Evolutionary conservation across 2,113 vertebrate species (phyloP), one percentile per base, ranked within the genome.

Genomic region (Pogonocichla stellata): DNA sequence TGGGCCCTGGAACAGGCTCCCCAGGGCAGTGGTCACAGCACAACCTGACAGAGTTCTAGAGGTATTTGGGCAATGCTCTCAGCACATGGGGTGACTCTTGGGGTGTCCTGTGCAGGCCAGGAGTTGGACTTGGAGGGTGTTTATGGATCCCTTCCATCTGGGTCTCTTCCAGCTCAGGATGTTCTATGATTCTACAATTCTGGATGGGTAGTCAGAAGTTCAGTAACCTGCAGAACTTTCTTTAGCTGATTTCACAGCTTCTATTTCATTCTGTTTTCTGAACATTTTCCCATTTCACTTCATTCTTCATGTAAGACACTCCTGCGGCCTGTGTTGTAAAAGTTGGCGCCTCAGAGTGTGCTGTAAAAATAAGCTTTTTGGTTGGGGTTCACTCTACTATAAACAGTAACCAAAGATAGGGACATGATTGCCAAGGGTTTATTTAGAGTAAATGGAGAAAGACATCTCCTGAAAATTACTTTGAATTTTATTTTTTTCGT

Each of bases 361-460:
- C 31, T 85, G 13, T 87, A 43, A 85, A 89, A 87, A 72, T 33
- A 77, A 34, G 19, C 33, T 84, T 69, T n/a, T 91, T 80, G 28
- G 10, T 88, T 86, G 80, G 75, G 26, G 33, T 66, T 92, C n/a
- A 70, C 40, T 16, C 25, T 77, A 9, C 54, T 53, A 6, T 33
- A 57, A 73, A 23, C 19, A 86, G 51, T 69, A 71, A 73, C 33
- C n/a, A 89, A 34, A 84, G 45, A 25, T 22, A 33, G 67, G 25
- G 33, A 34, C 9, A 5, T 61, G n/a, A 42, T 31, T 86, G 60
- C 23, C 50, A 54, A 29, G 18, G 24, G 26, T 92, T 91, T 48
- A 64, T 89, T 85, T 90, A 74, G 23, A n/a, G 3, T 81, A 74
- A 83, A 38, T 78, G 42, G 34, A 80, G 64, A 73, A 74, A 62